A percentile compares a stretch with the other conserved stretches of the same genome.
phyloP scores from a whole-genome alignment of 2,113 vertebrate species.

The Sebastes schlegelii region DNA sequence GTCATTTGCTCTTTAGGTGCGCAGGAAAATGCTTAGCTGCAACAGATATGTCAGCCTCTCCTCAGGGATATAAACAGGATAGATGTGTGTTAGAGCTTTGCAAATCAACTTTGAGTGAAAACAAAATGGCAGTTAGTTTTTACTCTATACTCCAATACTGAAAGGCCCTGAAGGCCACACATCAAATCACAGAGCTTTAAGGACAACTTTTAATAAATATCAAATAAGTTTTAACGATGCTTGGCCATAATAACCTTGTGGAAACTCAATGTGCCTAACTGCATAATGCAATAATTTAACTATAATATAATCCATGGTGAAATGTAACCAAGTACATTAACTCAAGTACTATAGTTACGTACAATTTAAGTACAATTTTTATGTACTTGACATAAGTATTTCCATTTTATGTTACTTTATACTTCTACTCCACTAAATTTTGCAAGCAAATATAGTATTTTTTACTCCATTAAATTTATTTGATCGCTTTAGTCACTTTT shows the following conservation, averaged over 20 bases:
- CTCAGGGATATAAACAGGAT: conserved; percentile 13
- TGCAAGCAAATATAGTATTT: background rate
- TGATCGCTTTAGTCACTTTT: background rate
- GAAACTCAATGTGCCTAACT: background rate
- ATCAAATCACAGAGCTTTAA: conserved; percentile 13
- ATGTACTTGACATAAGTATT: background rate
- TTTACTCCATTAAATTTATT: background rate
- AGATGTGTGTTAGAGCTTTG: background rate
- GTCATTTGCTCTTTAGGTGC: conserved; percentile 20
- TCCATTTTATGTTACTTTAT: background rate
- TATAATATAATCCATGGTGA: background rate
- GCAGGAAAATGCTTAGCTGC: conserved; percentile 5
- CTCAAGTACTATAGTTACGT: background rate
- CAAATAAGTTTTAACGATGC: background rate
- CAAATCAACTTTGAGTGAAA: conserved; percentile 32
- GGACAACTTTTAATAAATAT: background rate
- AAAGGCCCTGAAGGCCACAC: conserved; percentile 9
- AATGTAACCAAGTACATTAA: background rate
- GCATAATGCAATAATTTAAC: background rate
- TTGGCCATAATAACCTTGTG: background rate
- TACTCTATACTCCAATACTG: background rate
- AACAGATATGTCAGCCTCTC: background rate
- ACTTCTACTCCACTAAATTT: background rate
- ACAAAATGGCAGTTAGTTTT: conserved; percentile 4
- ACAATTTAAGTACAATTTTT: background rate